A percentile compares a stretch with the other conserved stretches of the same genome.
Evolutionary conservation across 2,797 vertebrate species (phyloP).

Genomic region (Loriculus beryllinus): DNA sequence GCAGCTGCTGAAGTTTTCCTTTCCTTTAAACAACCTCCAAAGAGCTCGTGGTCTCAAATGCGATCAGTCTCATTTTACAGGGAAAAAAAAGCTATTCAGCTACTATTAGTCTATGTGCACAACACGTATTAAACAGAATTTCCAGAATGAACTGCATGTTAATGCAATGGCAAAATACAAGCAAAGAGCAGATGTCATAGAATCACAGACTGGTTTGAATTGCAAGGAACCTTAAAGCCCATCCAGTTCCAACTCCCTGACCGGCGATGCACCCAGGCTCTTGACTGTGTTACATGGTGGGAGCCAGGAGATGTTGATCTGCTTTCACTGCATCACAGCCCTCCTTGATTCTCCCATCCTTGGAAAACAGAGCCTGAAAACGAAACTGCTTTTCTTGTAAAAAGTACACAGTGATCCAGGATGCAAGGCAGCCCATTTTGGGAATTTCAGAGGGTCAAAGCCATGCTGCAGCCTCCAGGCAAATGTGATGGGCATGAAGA

Average conservation of each 20-base stretch:
- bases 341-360: too few species aligned
- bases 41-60: background rate
- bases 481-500: background rate
- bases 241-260: background rate
- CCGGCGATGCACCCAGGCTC: background rate
- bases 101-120: background rate
- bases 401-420: fast-evolving
- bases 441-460: background rate
- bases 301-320: background rate
- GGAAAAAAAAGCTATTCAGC: background rate
- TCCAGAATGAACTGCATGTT: fast-evolving
- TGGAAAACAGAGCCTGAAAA: background rate
- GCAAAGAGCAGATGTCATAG: background rate
- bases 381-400: background rate
- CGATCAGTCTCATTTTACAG: background rate
- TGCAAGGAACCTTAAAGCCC: background rate
- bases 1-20: background rate
- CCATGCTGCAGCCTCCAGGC: background rate
- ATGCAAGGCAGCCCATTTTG: background rate
- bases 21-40: background rate
- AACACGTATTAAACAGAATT: background rate
- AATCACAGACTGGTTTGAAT: background rate
- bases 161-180: fast-evolving
- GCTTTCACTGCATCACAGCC: background rate
- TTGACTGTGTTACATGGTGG: fast-evolving